phyloP scores from a whole-genome alignment of 2,888 invertebrate species.

The Microplitis manilae region DNA sequence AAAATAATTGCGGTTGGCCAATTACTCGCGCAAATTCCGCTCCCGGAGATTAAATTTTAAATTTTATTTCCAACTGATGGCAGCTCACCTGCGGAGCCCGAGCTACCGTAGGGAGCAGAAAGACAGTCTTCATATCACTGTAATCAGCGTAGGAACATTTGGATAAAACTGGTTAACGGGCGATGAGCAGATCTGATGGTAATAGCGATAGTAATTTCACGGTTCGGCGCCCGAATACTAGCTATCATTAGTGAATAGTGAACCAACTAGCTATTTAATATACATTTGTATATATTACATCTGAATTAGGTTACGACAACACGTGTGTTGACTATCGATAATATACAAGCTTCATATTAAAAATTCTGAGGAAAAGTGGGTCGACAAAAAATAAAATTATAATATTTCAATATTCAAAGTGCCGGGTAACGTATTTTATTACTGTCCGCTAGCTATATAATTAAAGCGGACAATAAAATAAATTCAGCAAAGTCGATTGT shows the following conservation, averaged over 20 bases:
- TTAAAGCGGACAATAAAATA: too few species aligned
- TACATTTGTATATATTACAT: conserved; percentile 14
- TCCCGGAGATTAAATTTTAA: neutral
- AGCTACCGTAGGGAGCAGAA: neutral
- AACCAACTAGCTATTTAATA: conserved; percentile 6
- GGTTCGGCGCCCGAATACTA: conserved; percentile 66
- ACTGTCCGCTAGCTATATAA: too few species aligned
- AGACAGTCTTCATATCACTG: conserved; percentile 27
- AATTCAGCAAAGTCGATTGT: neutral
- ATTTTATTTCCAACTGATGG: neutral
- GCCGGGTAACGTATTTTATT: too few species aligned
- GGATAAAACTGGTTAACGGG: conserved; percentile 52
- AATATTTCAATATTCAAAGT: too few species aligned
- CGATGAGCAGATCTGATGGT: conserved; percentile 58
- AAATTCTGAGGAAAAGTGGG: too few species aligned
- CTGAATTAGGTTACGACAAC: neutral
- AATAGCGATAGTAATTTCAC: conserved; percentile 61
- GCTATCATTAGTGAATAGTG: conserved; percentile 54
- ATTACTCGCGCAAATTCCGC: conserved; percentile 24
- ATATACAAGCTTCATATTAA: neutral
- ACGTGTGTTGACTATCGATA: neutral
- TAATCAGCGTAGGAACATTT: conserved; percentile 38
- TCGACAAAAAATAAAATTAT: too few species aligned
- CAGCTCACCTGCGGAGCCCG: neutral
- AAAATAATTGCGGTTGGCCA: conserved; percentile 36